Percentiles rank a stretch among this genome's conserved stretches.
Conservation (phyloP, 2,797 vertebrate genomes). For the Rhynchonycteris naso region DNA sequence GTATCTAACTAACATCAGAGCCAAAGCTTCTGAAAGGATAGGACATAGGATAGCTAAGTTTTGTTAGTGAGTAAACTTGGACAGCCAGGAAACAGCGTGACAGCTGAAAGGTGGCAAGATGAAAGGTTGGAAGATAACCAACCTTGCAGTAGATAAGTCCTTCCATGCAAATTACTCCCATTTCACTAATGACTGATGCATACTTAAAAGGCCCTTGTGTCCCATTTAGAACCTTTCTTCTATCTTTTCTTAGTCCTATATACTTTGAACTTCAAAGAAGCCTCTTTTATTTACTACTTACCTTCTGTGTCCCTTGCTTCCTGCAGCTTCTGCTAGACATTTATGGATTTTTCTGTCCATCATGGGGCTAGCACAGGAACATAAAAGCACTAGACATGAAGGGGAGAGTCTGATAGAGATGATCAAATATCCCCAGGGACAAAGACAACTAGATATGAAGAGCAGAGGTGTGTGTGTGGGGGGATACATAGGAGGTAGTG, state of each 20-base stretch:
- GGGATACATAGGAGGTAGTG: neutral
- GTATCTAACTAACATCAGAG: neutral
- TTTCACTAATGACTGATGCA: neutral
- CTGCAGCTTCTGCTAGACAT: neutral
- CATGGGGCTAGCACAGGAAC: neutral
- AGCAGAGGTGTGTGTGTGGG: neutral
- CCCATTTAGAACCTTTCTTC: neutral
- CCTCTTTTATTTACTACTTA: neutral
- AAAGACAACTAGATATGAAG: neutral
- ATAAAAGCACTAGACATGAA: conserved; percentile 37
- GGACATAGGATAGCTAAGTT: neutral
- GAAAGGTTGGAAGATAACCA: neutral
- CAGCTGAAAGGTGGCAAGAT: neutral
- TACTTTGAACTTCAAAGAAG: conserved; percentile 40
- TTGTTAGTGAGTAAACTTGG: neutral
- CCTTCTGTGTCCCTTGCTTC: neutral
- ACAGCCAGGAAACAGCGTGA: neutral
- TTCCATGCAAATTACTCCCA: neutral
- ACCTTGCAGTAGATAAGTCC: neutral
- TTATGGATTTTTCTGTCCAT: neutral
- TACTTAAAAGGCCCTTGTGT: neutral
- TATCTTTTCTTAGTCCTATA: neutral
- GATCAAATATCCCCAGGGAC: neutral
- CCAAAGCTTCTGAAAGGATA: neutral
- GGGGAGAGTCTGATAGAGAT: neutral